Evolutionary conservation across 2,888 invertebrate species (phyloP).

Genomic region (Aphidoletes aphidimyza): DNA sequence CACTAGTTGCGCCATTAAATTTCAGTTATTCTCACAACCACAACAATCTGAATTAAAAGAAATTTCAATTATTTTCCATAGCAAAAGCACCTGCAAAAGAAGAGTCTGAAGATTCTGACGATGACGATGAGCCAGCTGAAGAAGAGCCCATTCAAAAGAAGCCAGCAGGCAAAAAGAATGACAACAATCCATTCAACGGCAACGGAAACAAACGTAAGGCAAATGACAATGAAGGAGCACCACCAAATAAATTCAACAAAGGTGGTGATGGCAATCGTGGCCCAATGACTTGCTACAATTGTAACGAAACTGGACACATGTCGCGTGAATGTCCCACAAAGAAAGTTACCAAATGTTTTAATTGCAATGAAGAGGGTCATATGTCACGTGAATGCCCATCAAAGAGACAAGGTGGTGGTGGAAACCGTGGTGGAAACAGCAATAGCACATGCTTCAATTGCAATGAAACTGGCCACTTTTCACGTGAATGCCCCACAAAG

Average conservation of each 20-base stretch:
- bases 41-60: too few relatives aligned
- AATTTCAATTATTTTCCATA: too few relatives aligned
- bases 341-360: conserved; percentile 30
- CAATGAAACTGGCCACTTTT: conserved; percentile 53
- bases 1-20: too few relatives aligned
- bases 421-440: conserved; percentile 53
- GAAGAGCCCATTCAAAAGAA: conserved; percentile 44
- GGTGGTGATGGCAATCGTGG: background rate
- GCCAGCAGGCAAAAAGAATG: conserved; percentile 10
- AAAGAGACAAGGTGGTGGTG: conserved; percentile 54
- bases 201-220: background rate
- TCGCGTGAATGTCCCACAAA: conserved; percentile 54
- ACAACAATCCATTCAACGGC: background rate
- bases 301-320: conserved; percentile 55
- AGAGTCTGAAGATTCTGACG: background rate
- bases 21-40: too few relatives aligned
- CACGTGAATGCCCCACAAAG: conserved; percentile 53
- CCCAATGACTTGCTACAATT: conserved; percentile 46
- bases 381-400: conserved; percentile 55
- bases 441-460: conserved; percentile 52
- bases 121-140: conserved; percentile 30
- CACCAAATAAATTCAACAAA: conserved; percentile 22
- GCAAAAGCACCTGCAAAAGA: background rate
- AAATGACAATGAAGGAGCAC: conserved; percentile 5
- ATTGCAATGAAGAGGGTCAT: conserved; percentile 55